Conservation (phyloP, 2,888 invertebrate species). For the Lydus trimaculatus region DNA sequence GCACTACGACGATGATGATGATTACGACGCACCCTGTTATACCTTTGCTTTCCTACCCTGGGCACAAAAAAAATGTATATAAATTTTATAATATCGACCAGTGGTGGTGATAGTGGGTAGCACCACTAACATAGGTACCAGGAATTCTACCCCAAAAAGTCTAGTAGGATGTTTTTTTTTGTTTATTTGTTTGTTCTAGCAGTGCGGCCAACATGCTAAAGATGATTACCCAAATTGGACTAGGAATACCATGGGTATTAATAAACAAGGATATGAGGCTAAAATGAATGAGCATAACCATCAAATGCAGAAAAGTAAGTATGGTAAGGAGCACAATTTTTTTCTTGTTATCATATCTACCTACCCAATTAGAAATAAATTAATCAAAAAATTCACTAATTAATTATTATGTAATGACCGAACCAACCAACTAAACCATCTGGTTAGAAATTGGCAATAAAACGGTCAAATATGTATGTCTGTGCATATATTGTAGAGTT, state of each 20-base stretch:
- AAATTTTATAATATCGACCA: conserved; percentile 15
- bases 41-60: conserved; percentile 25
- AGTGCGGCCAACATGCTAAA: conserved; percentile 64
- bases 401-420: too few species aligned
- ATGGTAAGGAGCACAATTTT: conserved; percentile 55
- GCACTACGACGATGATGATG: not conserved
- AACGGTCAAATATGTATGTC: not conserved
- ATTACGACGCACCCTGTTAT: conserved; percentile 10
- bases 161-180: not conserved
- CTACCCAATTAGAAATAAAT: too few species aligned
- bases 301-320: conserved; percentile 61
- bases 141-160: too few species aligned
- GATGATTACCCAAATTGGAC: conserved; percentile 65
- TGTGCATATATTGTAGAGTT: too few species aligned
- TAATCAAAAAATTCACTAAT: too few species aligned
- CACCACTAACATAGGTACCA: too few species aligned
- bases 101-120: too few species aligned
- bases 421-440: not conserved
- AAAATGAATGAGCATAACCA: conserved; percentile 65
- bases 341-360: too few species aligned
- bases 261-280: conserved; percentile 65
- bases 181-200: conserved; percentile 55
- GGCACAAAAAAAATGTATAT: conserved; percentile 42
- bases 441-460: not conserved
- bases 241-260: conserved; percentile 62